Evolutionary conservation across 2,888 invertebrate genomes (phyloP).

Genomic region (Orthosia gracilis): DNA sequence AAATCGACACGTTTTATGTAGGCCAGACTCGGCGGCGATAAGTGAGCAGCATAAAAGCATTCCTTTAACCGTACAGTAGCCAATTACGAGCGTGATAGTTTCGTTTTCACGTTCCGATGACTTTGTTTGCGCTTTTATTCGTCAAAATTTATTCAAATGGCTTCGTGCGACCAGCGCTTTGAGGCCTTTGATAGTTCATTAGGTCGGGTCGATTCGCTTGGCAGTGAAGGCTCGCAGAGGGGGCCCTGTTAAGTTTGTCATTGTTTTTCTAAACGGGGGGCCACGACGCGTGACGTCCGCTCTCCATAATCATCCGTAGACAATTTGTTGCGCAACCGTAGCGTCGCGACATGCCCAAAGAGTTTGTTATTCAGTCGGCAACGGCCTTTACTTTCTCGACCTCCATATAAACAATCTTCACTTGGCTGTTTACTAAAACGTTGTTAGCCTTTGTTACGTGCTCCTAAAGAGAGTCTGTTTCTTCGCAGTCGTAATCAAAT

Average conservation of each 20-base stretch:
- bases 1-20: conserved; percentile 88
- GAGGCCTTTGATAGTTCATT: conserved; percentile 77
- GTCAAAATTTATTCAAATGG: conserved; percentile 81
- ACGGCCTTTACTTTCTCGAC: conserved; percentile 86
- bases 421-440: conserved; percentile 75
- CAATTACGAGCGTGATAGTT: conserved; percentile 87
- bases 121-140: conserved; percentile 82
- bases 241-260: conserved; percentile 74
- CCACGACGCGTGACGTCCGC: conserved; percentile 81
- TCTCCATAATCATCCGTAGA: conserved; percentile 80
- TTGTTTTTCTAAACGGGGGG: conserved; percentile 76
- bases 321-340: conserved; percentile 84
- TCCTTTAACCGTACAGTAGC: conserved; percentile 85
- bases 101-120: conserved; percentile 87
- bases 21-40: conserved; percentile 83
- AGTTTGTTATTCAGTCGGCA: conserved; percentile 84
- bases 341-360: conserved; percentile 75
- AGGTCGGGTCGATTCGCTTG: conserved; percentile 71
- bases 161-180: conserved; percentile 74
- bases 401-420: conserved; percentile 79
- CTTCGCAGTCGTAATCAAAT: conserved; percentile 52
- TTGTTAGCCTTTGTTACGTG: conserved; percentile 68
- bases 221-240: conserved; percentile 62
- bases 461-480: conserved; percentile 50
- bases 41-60: conserved; percentile 81